Conservation (phyloP, 1,140 invertebrate genomes). For the Agraylea sexmaculata region DNA sequence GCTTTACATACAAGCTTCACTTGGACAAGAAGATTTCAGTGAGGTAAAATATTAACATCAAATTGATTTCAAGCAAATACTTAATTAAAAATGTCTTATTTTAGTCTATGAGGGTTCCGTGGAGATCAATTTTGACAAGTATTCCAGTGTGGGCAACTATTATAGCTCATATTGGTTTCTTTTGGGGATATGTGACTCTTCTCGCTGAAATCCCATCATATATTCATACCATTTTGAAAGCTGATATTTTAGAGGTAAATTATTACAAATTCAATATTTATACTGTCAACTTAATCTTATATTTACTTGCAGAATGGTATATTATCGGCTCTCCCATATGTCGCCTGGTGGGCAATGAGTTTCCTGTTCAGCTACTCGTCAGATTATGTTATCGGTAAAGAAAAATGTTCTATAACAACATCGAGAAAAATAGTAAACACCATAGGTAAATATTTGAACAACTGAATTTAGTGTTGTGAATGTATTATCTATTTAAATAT, state of each 20-base stretch:
- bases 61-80: background rate
- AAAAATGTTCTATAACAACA: slow-evolving; percentile 30
- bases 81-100: background rate
- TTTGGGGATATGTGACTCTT: slow-evolving; percentile 57
- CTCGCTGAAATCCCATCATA: slow-evolving; percentile 62
- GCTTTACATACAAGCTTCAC: slow-evolving; percentile 40
- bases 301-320: slow-evolving; percentile 50
- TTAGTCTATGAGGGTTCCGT: slow-evolving; percentile 35
- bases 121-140: slow-evolving; percentile 51
- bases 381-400: slow-evolving; percentile 41
- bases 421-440: slow-evolving; percentile 48
- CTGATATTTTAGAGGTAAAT: slow-evolving; percentile 43
- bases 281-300: background rate
- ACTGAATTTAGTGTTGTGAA: too few relatives aligned
- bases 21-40: slow-evolving; percentile 16
- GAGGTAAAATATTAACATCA: too few relatives aligned
- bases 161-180: slow-evolving; percentile 49
- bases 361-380: slow-evolving; percentile 46
- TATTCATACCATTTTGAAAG: slow-evolving; percentile 51
- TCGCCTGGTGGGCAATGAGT: slow-evolving; percentile 51
- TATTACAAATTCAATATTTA: background rate
- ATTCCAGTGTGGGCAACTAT: slow-evolving; percentile 52
- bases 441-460: slow-evolving; percentile 35
- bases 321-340: slow-evolving; percentile 64
- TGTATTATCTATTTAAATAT: too few relatives aligned